Evolutionary conservation across 2,797 vertebrate species (phyloP), one percentile per base, ranked within the genome.

Genomic region (Streptopelia turtur): DNA sequence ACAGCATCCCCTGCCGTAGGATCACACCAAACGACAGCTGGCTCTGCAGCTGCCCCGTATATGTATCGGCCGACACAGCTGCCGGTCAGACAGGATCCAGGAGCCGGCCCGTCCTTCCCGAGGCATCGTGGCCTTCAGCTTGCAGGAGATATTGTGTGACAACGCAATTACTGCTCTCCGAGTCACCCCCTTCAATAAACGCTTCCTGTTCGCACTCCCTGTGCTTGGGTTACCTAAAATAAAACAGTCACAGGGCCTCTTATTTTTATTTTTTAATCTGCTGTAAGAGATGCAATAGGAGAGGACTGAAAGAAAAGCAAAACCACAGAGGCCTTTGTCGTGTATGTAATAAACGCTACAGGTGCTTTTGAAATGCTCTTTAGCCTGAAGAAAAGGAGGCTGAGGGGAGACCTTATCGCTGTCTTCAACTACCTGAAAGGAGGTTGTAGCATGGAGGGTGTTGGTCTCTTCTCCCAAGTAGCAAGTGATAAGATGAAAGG

Each of bases 1-100:
- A 98, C 98, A 98, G 99, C 95, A 98, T 96, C 98, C 98, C 97
- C 97, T 98, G 98, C 98, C 97, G 96, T 98, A 98, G 98, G 98
- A 99, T 98, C 98, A 98, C 98, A 97, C 98, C 98, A 96, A 98
- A 97, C 97, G 98, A 99, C 99, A 99, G 99, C 99, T 99, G 99
- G 98, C 98, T 98, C 97, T 96, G 98, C 99, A 99, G 99, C 99
- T 99, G 99, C 98, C 99, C 99, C 97, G 97, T 98, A 98, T 98
- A 98, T 98, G 98, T 98, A 98, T 97, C 90, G 98, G 98, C 97
- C 95, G 79, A 97, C 98, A 99, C 99, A 99, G 99, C 99, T 99
- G 99, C 99, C 97, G 96, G 98, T 97, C 97, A 98, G 98, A 98
- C 98, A 98, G 98, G 97, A 99, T 98, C 93, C 98, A 98, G 98